Conservation (phyloP, 1,140 invertebrate species). For the Cataglyphis hispanica region DNA sequence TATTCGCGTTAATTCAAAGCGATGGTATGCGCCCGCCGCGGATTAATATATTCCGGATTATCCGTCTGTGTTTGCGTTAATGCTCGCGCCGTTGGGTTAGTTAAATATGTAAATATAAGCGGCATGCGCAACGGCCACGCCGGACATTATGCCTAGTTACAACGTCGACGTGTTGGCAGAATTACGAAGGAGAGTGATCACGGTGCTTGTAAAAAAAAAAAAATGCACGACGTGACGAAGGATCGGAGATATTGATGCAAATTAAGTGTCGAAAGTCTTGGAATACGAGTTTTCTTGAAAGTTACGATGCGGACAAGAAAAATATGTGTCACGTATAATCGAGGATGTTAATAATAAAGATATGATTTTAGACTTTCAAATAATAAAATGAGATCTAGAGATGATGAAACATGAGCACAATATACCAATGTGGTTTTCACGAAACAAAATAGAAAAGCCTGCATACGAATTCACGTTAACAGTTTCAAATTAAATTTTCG, state of each 20-base stretch:
- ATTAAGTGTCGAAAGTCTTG: not conserved
- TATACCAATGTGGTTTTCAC: not conserved
- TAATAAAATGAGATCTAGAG: not conserved
- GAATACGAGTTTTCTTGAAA: not conserved
- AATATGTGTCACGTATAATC: not conserved
- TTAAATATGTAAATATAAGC: slow-evolving; percentile 81
- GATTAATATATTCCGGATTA: slow-evolving; percentile 73
- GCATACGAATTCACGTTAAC: not conserved
- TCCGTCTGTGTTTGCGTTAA: slow-evolving; percentile 76
- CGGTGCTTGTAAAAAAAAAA: slow-evolving; percentile 19
- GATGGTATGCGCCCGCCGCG: slow-evolving; percentile 66
- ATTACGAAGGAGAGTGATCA: slow-evolving; percentile 6
- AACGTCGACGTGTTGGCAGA: slow-evolving; percentile 48
- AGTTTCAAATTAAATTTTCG: slow-evolving; percentile 41
- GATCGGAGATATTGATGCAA: slow-evolving; percentile 31
- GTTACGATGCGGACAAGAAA: not conserved
- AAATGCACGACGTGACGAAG: not conserved
- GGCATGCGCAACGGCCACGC: slow-evolving; percentile 46
- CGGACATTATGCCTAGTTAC: slow-evolving; percentile 67
- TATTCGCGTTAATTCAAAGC: slow-evolving; percentile 74
- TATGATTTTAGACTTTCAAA: not conserved
- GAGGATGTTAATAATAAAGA: not conserved
- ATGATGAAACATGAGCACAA: not conserved
- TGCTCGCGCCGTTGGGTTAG: slow-evolving; percentile 74
- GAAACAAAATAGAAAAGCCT: not conserved